Percentiles rank a stretch among this genome's conserved stretches.
Conservation (phyloP, 2,797 vertebrate genomes). For the Alexandromys oeconomus region DNA sequence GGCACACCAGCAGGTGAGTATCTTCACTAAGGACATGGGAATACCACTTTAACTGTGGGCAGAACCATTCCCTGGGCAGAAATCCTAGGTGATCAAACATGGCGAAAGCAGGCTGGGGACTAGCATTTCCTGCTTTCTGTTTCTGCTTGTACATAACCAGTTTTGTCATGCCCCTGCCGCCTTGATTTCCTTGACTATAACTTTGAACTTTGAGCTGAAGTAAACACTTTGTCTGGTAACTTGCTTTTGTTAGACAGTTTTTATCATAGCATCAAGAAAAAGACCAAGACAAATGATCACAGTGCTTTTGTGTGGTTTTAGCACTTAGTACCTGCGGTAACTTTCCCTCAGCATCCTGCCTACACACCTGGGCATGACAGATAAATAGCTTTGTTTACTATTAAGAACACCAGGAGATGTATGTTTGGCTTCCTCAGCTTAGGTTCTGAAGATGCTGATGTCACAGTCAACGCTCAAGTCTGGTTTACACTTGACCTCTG, state of each 20-base stretch:
- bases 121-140: neutral
- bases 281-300: neutral
- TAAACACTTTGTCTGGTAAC: neutral
- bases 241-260: neutral
- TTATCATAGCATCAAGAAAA: neutral
- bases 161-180: too few species aligned
- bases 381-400: neutral
- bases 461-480: neutral
- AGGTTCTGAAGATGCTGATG: neutral
- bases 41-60: neutral
- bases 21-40: neutral
- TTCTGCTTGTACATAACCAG: too few species aligned
- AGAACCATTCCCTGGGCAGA: neutral
- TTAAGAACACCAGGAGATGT: neutral
- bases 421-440: neutral
- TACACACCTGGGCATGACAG: neutral
- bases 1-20: neutral
- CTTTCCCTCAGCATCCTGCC: neutral
- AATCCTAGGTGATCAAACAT: neutral
- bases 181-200: neutral
- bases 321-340: neutral
- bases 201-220: neutral
- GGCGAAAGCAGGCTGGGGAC: too few species aligned
- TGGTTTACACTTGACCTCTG: neutral
- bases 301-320: slow-evolving; percentile 1